These are phyloP conservation scores for Macroglossus sobrinus DNA, from an alignment of 2,113 vertebrate species.

Conservation along the genomic window DNA sequence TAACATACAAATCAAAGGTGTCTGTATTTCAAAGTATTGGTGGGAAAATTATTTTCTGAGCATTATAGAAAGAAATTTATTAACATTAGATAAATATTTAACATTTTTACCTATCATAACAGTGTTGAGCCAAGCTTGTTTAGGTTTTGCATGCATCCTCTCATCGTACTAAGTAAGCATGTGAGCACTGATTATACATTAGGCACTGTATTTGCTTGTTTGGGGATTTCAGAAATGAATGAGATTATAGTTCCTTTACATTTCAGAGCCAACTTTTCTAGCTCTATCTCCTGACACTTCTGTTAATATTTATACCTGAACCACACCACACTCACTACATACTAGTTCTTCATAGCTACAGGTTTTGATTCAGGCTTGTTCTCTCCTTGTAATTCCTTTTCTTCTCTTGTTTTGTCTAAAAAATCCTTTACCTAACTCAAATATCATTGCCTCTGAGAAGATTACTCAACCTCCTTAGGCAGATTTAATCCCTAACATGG, in stretches of 20 bases:
- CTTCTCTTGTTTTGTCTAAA: neutral
- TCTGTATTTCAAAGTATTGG: neutral
- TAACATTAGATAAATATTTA: neutral
- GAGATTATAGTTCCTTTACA: neutral
- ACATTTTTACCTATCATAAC: neutral
- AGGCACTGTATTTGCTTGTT: neutral
- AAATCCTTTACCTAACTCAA: neutral
- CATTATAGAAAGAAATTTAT: neutral
- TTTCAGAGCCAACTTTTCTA: neutral
- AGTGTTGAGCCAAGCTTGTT: neutral
- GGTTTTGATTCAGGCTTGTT: neutral
- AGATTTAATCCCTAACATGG: neutral
- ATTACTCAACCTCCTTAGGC: neutral
- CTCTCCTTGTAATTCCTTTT: neutral
- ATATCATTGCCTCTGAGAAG: neutral
- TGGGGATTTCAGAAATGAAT: neutral
- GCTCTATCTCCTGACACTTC: neutral
- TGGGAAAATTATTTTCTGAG: neutral
- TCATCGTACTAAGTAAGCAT: neutral
- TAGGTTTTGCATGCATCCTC: neutral
- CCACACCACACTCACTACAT: neutral
- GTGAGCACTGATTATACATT: neutral
- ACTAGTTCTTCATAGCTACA: neutral
- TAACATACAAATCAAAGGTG: neutral
- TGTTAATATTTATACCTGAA: neutral